These are phyloP conservation scores for Ginglymostoma cirratum DNA, from an alignment of 2,113 vertebrate species.

Conservation along the genomic window DNA sequence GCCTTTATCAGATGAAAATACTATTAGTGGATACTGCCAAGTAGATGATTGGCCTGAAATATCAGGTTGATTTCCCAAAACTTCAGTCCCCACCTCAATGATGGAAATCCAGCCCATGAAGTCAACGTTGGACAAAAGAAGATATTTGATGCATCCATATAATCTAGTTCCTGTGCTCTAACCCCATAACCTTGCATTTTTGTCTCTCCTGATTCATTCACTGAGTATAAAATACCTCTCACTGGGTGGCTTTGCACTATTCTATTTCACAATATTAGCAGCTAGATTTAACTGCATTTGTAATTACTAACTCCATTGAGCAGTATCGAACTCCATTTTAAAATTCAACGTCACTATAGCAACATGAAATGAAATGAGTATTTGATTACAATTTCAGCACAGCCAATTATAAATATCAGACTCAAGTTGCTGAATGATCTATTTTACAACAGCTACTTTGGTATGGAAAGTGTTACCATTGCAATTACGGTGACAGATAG, in stretches of 20 bases:
- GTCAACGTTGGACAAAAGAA: too few relatives aligned
- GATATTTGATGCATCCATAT: too few relatives aligned
- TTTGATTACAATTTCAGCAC: background rate
- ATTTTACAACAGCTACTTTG: background rate
- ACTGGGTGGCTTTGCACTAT: background rate
- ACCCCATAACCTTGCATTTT: too few relatives aligned
- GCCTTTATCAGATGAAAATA: too few relatives aligned
- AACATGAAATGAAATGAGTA: background rate
- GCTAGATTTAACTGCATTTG: background rate
- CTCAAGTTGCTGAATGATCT: background rate
- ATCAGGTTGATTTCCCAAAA: too few relatives aligned
- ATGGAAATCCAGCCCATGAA: too few relatives aligned
- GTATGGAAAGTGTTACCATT: background rate
- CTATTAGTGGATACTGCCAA: too few relatives aligned
- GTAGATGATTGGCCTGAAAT: too few relatives aligned
- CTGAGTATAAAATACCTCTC: background rate
- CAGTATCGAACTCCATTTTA: background rate
- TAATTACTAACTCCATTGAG: background rate
- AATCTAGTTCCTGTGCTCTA: too few relatives aligned
- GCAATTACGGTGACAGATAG: background rate
- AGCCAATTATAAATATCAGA: background rate
- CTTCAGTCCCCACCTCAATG: too few relatives aligned
- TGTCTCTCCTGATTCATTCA: background rate
- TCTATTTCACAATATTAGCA: background rate
- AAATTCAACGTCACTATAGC: background rate